These are phyloP conservation scores for Plusia festucae DNA, from an alignment of 2,888 invertebrate genomes.

Conservation along the genomic window DNA sequence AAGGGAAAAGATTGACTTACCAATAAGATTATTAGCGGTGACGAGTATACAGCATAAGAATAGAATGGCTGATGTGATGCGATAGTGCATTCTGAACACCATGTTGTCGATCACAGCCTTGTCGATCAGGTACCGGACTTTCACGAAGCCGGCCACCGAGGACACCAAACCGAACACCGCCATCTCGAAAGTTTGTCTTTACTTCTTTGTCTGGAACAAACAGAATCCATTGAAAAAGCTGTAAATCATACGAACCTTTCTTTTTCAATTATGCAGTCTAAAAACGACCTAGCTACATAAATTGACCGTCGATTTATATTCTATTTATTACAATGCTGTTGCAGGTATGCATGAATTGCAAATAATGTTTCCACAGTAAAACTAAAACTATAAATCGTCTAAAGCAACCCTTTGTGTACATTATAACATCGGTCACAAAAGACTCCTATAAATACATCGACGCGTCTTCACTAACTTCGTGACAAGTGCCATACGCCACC, in stretches of 20 bases:
- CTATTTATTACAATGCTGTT: slow-evolving; percentile 12
- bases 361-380: slow-evolving; percentile 30
- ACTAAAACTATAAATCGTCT: slow-evolving; percentile 28
- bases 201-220: slow-evolving; percentile 72
- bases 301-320: slow-evolving; percentile 18
- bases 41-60: slow-evolving; percentile 96
- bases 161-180: slow-evolving; percentile 95
- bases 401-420: slow-evolving; percentile 56
- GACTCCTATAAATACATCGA: slow-evolving; percentile 76
- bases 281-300: slow-evolving; percentile 10
- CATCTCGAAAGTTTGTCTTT: slow-evolving; percentile 88
- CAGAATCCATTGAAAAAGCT: slow-evolving; percentile 28
- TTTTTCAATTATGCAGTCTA: slow-evolving; percentile 13
- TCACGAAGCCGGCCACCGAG: slow-evolving; percentile 96
- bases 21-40: slow-evolving; percentile 96
- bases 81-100: slow-evolving; percentile 96
- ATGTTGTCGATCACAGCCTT: slow-evolving; percentile 97
- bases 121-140: slow-evolving; percentile 96
- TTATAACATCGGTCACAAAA: slow-evolving; percentile 66
- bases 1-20: slow-evolving; percentile 86
- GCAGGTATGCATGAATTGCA: slow-evolving; percentile 27
- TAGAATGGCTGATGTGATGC: slow-evolving; percentile 95
- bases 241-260: slow-evolving; percentile 17
- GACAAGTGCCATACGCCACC: slow-evolving; percentile 81
- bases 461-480: slow-evolving; percentile 64